phyloP scores from a whole-genome alignment of 2,888 invertebrate genomes.

The Tachina fera region DNA sequence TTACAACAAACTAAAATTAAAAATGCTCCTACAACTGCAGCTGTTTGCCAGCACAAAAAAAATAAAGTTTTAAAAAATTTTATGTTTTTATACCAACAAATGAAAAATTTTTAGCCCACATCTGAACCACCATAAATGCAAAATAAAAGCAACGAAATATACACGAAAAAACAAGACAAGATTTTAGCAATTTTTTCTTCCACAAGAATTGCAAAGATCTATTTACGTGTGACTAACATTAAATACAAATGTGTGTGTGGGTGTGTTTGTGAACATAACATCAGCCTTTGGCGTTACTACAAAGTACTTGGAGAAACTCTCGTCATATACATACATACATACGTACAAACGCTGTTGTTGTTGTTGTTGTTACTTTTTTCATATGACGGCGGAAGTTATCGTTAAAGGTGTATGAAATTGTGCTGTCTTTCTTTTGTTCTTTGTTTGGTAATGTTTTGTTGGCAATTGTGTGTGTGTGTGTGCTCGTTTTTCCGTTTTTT shows the following conservation, averaged over 20 bases:
- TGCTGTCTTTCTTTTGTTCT: background rate
- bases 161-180: background rate
- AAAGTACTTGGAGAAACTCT: constrained; percentile 42
- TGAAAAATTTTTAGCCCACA: constrained; percentile 42
- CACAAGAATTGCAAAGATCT: constrained; percentile 17
- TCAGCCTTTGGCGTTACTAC: constrained; percentile 61
- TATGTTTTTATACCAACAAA: background rate
- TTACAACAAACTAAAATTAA: constrained; percentile 18
- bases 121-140: constrained; percentile 44
- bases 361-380: constrained; percentile 2
- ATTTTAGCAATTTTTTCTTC: constrained; percentile 31
- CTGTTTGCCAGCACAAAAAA: constrained; percentile 14
- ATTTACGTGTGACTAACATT: background rate
- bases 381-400: constrained; percentile 56
- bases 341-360: too few species aligned
- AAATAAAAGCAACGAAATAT: background rate
- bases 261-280: constrained; percentile 23
- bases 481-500: constrained; percentile 14
- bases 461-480: background rate
- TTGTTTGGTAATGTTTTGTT: background rate
- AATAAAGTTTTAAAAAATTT: background rate
- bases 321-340: background rate
- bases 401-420: constrained; percentile 32
- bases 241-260: background rate
- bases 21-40: constrained; percentile 34